Evolutionary conservation across 2,113 vertebrate genomes (phyloP).

Genomic region (Oreotragus oreotragus): DNA sequence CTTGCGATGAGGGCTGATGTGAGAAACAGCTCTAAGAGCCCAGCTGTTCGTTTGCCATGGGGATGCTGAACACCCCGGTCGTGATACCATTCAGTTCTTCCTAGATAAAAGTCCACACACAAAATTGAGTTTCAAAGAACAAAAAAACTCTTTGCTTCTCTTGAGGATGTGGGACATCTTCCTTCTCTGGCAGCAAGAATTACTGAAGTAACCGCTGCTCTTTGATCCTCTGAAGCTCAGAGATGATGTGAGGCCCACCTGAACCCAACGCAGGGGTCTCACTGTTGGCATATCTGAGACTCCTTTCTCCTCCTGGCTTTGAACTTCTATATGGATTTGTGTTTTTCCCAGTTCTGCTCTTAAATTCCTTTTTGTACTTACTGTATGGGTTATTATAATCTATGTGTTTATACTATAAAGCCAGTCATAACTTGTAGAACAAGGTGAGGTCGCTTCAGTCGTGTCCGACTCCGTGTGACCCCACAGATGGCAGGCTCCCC

Average conservation of each 20-base stretch:
- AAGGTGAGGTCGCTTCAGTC: too few species aligned
- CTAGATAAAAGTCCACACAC: background rate
- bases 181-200: background rate
- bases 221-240: background rate
- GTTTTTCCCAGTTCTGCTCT: background rate
- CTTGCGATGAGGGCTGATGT: background rate
- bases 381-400: background rate
- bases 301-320: background rate
- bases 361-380: background rate
- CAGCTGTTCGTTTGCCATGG: background rate
- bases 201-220: background rate
- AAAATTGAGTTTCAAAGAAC: background rate
- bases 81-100: background rate
- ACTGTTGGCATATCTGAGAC: background rate
- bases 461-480: too few species aligned
- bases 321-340: background rate
- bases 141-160: background rate
- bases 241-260: fast-evolving
- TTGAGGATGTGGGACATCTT: background rate
- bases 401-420: background rate
- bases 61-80: background rate
- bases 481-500: too few species aligned
- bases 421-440: background rate
- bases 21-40: background rate
- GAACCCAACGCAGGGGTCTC: background rate